A percentile compares a stretch with the other conserved stretches of the same genome.
phyloP scores from a whole-genome alignment of 1,140 invertebrate genomes.

The Cyclargus thomasi region DNA sequence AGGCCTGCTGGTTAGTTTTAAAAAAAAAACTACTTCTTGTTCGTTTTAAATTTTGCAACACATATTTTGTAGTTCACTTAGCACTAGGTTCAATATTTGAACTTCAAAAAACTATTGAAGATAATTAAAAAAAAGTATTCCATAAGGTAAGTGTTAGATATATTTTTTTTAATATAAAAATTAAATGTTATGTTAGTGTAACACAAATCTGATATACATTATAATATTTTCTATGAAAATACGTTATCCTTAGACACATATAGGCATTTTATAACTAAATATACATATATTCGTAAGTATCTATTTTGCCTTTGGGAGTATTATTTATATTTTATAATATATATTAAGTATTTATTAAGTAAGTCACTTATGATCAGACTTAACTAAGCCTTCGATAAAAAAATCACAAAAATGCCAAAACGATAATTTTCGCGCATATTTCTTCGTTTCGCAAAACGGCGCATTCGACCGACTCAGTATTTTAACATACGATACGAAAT shows the following conservation, averaged over 20 bases:
- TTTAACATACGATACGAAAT: too few relatives aligned
- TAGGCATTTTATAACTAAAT: constrained; percentile 41
- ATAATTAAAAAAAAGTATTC: too few relatives aligned
- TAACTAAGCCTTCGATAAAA: neutral
- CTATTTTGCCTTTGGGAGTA: constrained; percentile 11
- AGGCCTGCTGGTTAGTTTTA: too few relatives aligned
- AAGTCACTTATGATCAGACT: neutral
- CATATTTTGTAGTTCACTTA: too few relatives aligned
- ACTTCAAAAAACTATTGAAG: too few relatives aligned
- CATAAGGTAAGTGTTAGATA: neutral
- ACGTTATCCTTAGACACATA: constrained; percentile 19
- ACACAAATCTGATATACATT: constrained; percentile 21
- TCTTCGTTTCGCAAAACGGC: too few relatives aligned
- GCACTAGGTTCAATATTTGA: too few relatives aligned
- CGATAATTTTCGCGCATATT: too few relatives aligned
- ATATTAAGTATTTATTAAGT: neutral
- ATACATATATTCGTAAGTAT: constrained; percentile 46
- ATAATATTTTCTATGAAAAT: constrained; percentile 20
- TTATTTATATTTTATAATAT: constrained; percentile 1
- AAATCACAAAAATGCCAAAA: too few relatives aligned
- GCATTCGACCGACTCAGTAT: too few relatives aligned
- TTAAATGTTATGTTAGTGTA: constrained; percentile 17
- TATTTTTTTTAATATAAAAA: neutral
- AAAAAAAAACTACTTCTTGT: too few relatives aligned
- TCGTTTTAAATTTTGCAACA: too few relatives aligned